Conservation (phyloP, 37 sponge, comb jelly and placozoan species). For the Crambe crambe region DNA sequence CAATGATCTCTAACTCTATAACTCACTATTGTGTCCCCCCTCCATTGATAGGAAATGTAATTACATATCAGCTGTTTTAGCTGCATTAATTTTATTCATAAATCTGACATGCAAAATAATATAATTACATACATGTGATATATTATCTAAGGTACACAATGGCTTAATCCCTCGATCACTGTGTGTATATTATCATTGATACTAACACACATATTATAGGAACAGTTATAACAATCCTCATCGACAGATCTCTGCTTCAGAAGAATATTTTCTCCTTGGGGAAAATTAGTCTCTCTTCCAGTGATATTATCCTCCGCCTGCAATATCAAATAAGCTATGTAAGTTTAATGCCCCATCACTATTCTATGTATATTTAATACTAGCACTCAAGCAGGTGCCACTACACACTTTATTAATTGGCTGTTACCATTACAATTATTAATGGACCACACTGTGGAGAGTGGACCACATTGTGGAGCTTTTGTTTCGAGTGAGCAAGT, state of each 20-base stretch:
- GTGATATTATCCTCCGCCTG: constrained; percentile 25
- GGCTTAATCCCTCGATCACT: not conserved
- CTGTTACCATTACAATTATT: no score
- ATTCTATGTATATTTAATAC: no score
- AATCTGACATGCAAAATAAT: not conserved
- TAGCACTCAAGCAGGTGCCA: not conserved
- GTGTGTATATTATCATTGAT: not conserved
- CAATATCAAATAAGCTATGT: constrained; percentile 36
- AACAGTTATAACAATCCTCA: constrained; percentile 11
- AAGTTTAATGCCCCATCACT: no score
- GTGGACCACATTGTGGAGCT: no score
- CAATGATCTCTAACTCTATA: no score
- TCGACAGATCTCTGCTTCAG: constrained; percentile 5
- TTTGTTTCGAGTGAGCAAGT: no score
- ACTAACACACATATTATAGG: constrained; percentile 4
- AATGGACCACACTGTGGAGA: no score
- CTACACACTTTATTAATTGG: no score
- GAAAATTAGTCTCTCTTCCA: constrained; percentile 7
- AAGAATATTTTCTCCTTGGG: constrained; percentile 20
- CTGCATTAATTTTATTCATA: not conserved
- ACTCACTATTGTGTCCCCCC: no score
- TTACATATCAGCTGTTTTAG: not conserved
- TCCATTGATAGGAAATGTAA: not conserved
- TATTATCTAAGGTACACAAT: not conserved
- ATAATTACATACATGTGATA: not conserved